Evolutionary conservation across 2,113 vertebrate genomes (phyloP), one percentile per base, ranked within the genome.

Genomic region (Poeciliopsis retropinna): DNA sequence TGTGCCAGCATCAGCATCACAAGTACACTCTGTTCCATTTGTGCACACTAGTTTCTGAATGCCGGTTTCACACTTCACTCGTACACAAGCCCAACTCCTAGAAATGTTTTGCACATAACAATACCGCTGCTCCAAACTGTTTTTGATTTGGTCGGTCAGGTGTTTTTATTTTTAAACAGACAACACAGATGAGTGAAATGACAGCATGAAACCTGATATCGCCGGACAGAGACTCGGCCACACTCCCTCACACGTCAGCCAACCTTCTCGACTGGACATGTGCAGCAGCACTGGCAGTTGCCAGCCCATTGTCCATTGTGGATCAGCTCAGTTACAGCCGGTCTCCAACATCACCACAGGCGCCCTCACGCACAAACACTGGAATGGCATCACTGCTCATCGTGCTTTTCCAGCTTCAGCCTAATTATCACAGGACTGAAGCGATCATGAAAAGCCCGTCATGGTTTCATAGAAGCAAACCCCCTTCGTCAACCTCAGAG

Each of bases 211-310:
- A 69, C 68, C 37, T 54, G 34, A 60, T 51, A 31, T 57, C 11
- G 51, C 47, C 14, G 10, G 31, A 74, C 73, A 67, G 29, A 81
- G 74, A 73, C 70, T 39, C 51, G 41, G 75, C 37, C 4, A 41
- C 78, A 22, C 61, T 51, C 27, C 7, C 47, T 47, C 34, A 39
- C 61, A 63, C 41, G 17, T n/a, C 74, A 63, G 74, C 77, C 72
- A 78, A 27, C 76, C 71, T 29, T 31, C 64, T 80, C 15, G 17
- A 25, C 37, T 15, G 34, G 82, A 72, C 61, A 37, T 68, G 75
- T 60, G 76, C 85, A 70, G 76, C 32, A 17, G 73, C 47, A 79
- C 84, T 89, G 87, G 83, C 90, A 92, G 86, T 90, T 86, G 87
- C 72, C 69, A 47, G 70, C 71, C 72, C 71, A 83, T 88, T 90